These are phyloP conservation scores for Adrianichthys oophorus DNA, from an alignment of 2,797 vertebrate genomes.

Conservation along the genomic window DNA sequence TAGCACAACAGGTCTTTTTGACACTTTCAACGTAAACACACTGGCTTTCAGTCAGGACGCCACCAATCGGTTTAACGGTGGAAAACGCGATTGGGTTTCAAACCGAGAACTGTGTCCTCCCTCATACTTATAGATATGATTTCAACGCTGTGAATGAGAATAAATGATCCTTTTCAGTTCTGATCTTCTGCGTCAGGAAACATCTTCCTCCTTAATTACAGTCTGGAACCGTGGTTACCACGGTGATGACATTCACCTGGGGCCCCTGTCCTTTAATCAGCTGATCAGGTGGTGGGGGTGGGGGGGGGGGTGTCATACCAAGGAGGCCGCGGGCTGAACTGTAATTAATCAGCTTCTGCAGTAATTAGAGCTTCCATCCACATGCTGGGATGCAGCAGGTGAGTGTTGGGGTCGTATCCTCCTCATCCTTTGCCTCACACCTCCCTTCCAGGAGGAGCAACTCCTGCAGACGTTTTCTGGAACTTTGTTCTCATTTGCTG, in stretches of 20 bases:
- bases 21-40: too few species aligned
- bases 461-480: too few species aligned
- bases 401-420: not conserved
- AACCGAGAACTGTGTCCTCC: too few species aligned
- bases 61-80: too few species aligned
- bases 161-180: too few species aligned
- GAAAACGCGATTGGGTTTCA: too few species aligned
- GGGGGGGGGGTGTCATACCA: conserved; percentile 68
- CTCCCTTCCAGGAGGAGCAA: conserved; percentile 1
- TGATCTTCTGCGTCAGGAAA: too few species aligned
- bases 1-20: too few species aligned
- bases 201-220: conserved; percentile 7
- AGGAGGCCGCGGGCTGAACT: conserved; percentile 59
- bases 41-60: too few species aligned
- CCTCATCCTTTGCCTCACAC: not conserved
- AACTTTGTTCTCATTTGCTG: too few species aligned
- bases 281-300: conserved; percentile 9
- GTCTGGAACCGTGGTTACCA: conserved; percentile 14
- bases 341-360: conserved; percentile 83
- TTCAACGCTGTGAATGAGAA: too few species aligned
- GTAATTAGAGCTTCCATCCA: conserved; percentile 81
- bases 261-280: conserved; percentile 28
- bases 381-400: conserved; percentile 44
- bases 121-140: too few species aligned
- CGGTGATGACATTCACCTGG: conserved; percentile 21